Base-by-base conservation (phyloP, 1,140 invertebrate genomes). In the Orius insidiosus region DNA sequence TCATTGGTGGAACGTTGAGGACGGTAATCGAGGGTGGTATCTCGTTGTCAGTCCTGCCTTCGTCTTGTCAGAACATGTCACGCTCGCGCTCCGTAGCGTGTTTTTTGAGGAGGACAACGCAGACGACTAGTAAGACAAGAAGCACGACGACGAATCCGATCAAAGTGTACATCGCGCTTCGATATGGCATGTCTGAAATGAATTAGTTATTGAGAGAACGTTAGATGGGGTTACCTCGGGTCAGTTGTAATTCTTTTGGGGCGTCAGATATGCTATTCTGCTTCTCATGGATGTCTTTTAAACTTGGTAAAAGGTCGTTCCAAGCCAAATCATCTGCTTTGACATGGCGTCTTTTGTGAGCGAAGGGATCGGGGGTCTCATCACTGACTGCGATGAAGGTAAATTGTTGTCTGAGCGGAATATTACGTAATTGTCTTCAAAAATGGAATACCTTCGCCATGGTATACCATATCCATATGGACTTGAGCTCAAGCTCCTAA, bases 371-470 rank as follows among this genome's bases (percentile, higher is more conserved):
- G 54, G 53, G 2, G 62, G 52, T 1, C 64, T 56, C 6, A 60
- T 38, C 18, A 49, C 48, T 10, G 46, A 41, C 53, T 59, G 14
- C 58, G 58, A 8, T 58, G 48, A 0, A 51, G 58, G 15, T 59
- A 42, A 31, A 9, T 50, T 44, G 16, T 36, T 49, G 32, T 50
- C 47, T n/a, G 45, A 46, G 2, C 60, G 60, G 47, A 69, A 48
- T 35, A 60, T 58, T 48, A 67, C 60, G 24, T 69, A 60, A 38
- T 64, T 68, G 18, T 60, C 58, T 15, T 63, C 65, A 5, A 66
- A 59, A 1, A 56, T 48, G n/a, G 60, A 68, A 52, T 75, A 76
- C n/a, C 64, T 63, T 39, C 59, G 54, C 75, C 75, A 78, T 10
- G 63, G 59, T 15, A 69, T 64, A 32, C 67, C 65, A 32, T 65